These are phyloP conservation scores for Drosophila serrata DNA, from an alignment of 1,140 invertebrate species.

Conservation along the genomic window DNA sequence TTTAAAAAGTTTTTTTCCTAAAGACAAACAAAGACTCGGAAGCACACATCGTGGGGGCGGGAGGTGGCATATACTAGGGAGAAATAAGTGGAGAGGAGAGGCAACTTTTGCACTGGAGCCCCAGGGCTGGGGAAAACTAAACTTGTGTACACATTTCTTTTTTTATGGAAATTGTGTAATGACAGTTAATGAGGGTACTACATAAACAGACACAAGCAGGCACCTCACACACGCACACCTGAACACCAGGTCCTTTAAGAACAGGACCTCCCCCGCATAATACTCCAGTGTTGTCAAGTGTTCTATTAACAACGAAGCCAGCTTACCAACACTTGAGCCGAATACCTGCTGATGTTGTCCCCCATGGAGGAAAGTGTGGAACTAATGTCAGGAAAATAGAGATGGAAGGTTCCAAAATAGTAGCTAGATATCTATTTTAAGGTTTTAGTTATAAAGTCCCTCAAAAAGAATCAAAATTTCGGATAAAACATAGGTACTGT, in stretches of 20 bases:
- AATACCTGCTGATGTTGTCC: constrained; percentile 30
- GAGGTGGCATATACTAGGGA: background rate
- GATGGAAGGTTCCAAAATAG: constrained; percentile 4
- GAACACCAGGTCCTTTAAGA: constrained; percentile 3
- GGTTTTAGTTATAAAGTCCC: background rate
- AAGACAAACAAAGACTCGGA: constrained; percentile 78
- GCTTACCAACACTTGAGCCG: constrained; percentile 65
- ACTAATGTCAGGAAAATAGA: background rate
- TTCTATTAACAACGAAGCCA: constrained; percentile 76
- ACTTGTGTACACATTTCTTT: constrained; percentile 38
- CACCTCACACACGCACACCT: constrained; percentile 4
- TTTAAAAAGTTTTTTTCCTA: constrained; percentile 76
- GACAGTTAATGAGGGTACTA: constrained; percentile 78
- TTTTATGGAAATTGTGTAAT: constrained; percentile 83
- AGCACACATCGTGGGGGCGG: constrained; percentile 39
- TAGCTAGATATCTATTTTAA: background rate
- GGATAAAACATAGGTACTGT: too few relatives aligned
- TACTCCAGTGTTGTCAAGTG: constrained; percentile 75
- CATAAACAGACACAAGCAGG: constrained; percentile 56
- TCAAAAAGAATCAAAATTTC: too few relatives aligned
- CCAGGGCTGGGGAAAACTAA: constrained; percentile 46
- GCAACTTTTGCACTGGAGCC: constrained; percentile 62
- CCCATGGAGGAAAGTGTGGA: constrained; percentile 9
- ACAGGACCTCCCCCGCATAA: constrained; percentile 51
- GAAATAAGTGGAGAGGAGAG: constrained; percentile 9